Evolutionary conservation across 2,797 vertebrate species (phyloP), one percentile per base, ranked within the genome.

Genomic region (Pseudochaenichthys georgianus): DNA sequence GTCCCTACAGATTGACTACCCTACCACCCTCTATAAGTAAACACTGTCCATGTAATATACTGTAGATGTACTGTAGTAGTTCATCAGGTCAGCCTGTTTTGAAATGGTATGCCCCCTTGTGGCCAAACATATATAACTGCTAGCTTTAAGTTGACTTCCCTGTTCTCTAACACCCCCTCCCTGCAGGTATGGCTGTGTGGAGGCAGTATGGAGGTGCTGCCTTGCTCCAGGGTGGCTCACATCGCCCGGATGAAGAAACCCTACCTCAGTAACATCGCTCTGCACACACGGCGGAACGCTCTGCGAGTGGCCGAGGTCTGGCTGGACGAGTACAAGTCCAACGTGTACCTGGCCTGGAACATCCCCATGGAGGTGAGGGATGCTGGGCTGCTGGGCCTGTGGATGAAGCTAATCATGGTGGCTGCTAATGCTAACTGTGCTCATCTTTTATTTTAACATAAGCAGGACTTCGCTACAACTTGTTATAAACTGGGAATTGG

Each of bases 261-360:
- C 0, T 99, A 99, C 90, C 95, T 96, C 91, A 98, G 96, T 77
- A 97, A 99, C 93, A 98, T 99, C 0, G 97, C 95, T 2, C 96
- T 97, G 89, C 97, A 97, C 92, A 97, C 96, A 8, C 96, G 98
- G 69, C 96, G 98, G 48, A 99, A 99, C 0, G 96, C 98, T 0
- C 94, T 99, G 41, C 96, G 98, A 0, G 98, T 99, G 72, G 98
- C 98, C 0, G 98, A 99, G 86, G 98, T 99, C 70, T 99, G 98
- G 98, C 96, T 99, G 98, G 98, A 99, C 0, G 94, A 97, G 43
- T 97, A 97, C 93, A 99, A 98, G 81, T 97, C 97, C 55, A 96
- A 96, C 0, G 97, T 99, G 41, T 99, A 99, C 94, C 95, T 99
- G 42, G 98, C 98, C 0, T 99, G 98, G 98, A 99, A 99, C 91